Evolutionary conservation across 2,113 vertebrate species (phyloP), one percentile per base, ranked within the genome.

Genomic region (Cynoglossus semilaevis): DNA sequence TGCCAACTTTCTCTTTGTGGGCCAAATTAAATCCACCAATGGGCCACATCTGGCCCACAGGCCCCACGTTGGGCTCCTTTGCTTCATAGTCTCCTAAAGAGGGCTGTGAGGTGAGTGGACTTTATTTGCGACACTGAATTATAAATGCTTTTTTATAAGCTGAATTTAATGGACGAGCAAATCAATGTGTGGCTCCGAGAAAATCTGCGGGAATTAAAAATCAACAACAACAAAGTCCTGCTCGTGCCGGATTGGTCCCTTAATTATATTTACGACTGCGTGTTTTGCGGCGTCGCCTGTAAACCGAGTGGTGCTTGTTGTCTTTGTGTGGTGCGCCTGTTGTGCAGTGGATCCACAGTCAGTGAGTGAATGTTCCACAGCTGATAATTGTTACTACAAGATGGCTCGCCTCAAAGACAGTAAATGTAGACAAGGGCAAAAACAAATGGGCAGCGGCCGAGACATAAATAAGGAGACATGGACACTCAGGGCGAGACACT

Each of bases 381-480:
- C 17, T 74, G 76, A 85, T 78, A 68, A 63, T 80, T 82, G 53
- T 65, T 18, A 46, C 63, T 57, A 55, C 75, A 50, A 49, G 63
- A 60, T 57, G 52, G 54, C 79, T 81, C 73, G 66, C 75, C 70
- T 72, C 9, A 0, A 72, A 74, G 70, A 67, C 65, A 52, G 62
- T 66, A 70, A 82, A 77, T 64, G 8, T 6, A 67, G 69, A 74
- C 68, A 53, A 54, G 37, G 43, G 49, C 62, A 51, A 56, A 60
- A 76, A 78, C 76, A 76, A 80, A 78, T 58, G 57, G 17, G 58
- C 56, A 59, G 61, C 72, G 44, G 40, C 53, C 13, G 55, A 45
- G 38, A 74, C 76, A 72, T 80, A 82, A 80, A 80, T 79, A 82
- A 62, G 35, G 43, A 60, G 55, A 58, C 13, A 62, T 82, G 77